Conservation (phyloP, 2,888 invertebrate species). For the Platycnemis pennipes region DNA sequence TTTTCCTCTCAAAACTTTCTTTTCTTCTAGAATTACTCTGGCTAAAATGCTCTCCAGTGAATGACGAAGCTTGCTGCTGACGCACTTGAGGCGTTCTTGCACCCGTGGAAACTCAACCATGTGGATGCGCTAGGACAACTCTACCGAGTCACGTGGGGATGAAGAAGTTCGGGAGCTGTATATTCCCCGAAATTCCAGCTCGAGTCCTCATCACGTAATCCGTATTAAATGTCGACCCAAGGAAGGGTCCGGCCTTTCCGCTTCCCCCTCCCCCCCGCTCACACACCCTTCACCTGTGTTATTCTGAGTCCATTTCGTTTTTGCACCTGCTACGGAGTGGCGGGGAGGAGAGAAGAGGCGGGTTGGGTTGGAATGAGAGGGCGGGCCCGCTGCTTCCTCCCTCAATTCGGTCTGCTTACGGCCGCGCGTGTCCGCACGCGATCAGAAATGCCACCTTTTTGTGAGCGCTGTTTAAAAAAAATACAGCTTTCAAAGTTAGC, state of each 20-base stretch:
- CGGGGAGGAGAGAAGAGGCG: neutral
- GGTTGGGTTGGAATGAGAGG: neutral
- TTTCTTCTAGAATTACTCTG: too few relatives aligned
- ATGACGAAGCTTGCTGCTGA: too few relatives aligned
- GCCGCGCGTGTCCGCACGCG: too few relatives aligned
- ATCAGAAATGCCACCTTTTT: too few relatives aligned
- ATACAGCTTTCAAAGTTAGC: too few relatives aligned
- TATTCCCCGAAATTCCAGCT: neutral
- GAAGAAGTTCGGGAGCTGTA: neutral
- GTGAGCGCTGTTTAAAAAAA: too few relatives aligned
- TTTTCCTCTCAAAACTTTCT: too few relatives aligned
- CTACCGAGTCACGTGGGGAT: neutral
- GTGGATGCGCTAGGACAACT: neutral
- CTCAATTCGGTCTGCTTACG: too few relatives aligned
- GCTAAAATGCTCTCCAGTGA: too few relatives aligned
- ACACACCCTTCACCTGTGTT: neutral
- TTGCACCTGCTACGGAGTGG: neutral
- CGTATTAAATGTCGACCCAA: constrained; percentile 4
- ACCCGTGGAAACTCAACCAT: neutral
- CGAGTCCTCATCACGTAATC: neutral
- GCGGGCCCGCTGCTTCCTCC: neutral
- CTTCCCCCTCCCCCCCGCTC: neutral
- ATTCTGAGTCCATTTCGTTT: constrained; percentile 2
- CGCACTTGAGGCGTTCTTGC: neutral
- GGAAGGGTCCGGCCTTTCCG: neutral